Evolutionary conservation across 2,113 vertebrate species (phyloP), one percentile per base, ranked within the genome.

Genomic region (Calyptommatus sinebrachiatus): DNA sequence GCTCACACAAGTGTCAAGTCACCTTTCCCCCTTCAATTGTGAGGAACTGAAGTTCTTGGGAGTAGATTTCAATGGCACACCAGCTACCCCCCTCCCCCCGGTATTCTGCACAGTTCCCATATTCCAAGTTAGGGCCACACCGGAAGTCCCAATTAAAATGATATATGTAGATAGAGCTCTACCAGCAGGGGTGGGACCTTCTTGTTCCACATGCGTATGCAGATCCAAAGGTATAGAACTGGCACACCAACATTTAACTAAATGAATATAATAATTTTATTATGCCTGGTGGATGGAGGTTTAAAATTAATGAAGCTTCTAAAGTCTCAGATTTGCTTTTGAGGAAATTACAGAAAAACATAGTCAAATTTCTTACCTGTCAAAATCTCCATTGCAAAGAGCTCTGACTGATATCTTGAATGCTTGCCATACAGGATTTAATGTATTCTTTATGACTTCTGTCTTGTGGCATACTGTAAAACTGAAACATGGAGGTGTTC

Each of bases 401-500:
- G 96, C 96, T 87, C 97, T 94, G 53, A 97, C 96, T 0, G 97
- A 95, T 80, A 98, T 96, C 91, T 97, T 97, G 90, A 98, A 98
- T 48, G 97, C 97, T 85, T 98, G 96, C 97, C 97, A 98, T 77
- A 98, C 97, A 0, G 97, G 97, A 91, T 98, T 98, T 88, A 98
- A 85, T 0, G 97, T 98, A 84, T 97, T 97, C 93, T 98, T 98
- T 87, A 98, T 86, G 21, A 98, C 96, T 90, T 98, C 97, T 61
- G 97, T 98, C 90, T 98, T 98, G 89, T 98, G 97, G 90, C 97
- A 98, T 89, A 98, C 97, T 79, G 97, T 98, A 89, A 97, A 98
- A 88, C 97, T 98, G 90, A 1, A 84, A 74, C 83, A 29, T 79
- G 46, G 46, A 16, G 20, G 2, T 31, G 1, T 12, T 26, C 50